Evolutionary conservation across 2,888 invertebrate genomes (phyloP), one percentile per base, ranked within the genome.

Genomic region (Xanthia icteritia): DNA sequence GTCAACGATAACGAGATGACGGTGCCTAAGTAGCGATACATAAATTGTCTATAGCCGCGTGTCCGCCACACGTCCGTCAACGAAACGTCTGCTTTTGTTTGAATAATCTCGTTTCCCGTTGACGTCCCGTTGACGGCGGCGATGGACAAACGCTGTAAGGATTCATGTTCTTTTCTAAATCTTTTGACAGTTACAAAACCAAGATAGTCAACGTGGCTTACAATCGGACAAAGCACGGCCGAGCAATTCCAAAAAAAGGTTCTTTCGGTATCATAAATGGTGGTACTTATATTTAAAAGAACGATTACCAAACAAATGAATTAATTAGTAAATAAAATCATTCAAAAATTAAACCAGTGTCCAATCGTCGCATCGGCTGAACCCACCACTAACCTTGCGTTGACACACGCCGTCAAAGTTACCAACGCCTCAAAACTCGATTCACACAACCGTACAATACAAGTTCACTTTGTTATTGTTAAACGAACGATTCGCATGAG

Each of bases 401-500:
- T 48, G 73, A 74, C 48, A 82, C 51, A 60, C 58, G 58, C 45
- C 54, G 69, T 60, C 63, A 76, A 83, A 76, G 66, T 83, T 81
- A 45, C 76, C 39, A 17, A 51, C 23, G 56, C 66, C 42, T 68
- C 70, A 73, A 71, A 71, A 23, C 63, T 56, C 20, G 64, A 56
- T 51, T 48, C 76, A 2, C 56, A 48, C 15, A 65, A 20, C n/a
- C 42, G 48, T 51, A 42, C 80, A 79, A 39, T 20, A 72, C 42
- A 36, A 72, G 63, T 74, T 74, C 67, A 39, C 73, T 67, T 76
- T 83, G 79, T 83, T 79, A 65, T 69, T 66, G 63, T 58, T 60
- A 36, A 67, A 67, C 66, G 51, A 61, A 67, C 58, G 17, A 23
- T 67, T n/a, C 31, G 68, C 20, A 31, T 45, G 63, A 68, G 31